Percentiles rank a stretch among this genome's conserved stretches.
Evolutionary conservation across 2,888 invertebrate species (phyloP).

Genomic region (Bhutanitis thaidina): DNA sequence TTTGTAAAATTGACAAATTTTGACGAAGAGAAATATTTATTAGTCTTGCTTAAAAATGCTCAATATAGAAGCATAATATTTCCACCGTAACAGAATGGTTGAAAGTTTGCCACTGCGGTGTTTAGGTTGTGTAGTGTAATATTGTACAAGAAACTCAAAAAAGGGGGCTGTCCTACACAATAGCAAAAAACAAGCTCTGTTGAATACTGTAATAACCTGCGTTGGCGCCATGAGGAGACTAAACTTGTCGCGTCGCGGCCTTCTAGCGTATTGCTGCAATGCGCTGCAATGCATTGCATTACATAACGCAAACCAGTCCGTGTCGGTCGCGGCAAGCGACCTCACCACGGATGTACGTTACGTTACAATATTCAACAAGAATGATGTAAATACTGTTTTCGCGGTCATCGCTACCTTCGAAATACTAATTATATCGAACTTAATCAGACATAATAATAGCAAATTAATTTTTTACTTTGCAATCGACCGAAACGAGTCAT

Average conservation of each 20-base stretch:
- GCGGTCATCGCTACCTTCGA: conserved; percentile 17
- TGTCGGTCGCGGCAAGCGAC: conserved; percentile 29
- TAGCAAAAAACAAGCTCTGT: not conserved
- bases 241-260: not conserved
- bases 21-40: too few relatives aligned
- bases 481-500: not conserved
- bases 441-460: not conserved
- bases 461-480: not conserved
- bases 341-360: conserved; percentile 22
- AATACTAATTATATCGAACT: not conserved
- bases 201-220: not conserved
- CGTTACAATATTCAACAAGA: conserved; percentile 30
- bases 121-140: too few relatives aligned
- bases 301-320: conserved; percentile 64
- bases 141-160: too few relatives aligned
- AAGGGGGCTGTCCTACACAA: too few relatives aligned
- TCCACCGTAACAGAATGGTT: too few relatives aligned
- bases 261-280: conserved; percentile 24
- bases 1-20: too few relatives aligned
- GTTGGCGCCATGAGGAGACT: conserved; percentile 24
- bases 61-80: too few relatives aligned
- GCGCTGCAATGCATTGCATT: conserved; percentile 42
- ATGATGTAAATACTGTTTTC: conserved; percentile 30
- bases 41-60: too few relatives aligned
- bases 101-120: too few relatives aligned